Conservation (phyloP, 1,140 invertebrate genomes). For the Drosophila tristis region DNA sequence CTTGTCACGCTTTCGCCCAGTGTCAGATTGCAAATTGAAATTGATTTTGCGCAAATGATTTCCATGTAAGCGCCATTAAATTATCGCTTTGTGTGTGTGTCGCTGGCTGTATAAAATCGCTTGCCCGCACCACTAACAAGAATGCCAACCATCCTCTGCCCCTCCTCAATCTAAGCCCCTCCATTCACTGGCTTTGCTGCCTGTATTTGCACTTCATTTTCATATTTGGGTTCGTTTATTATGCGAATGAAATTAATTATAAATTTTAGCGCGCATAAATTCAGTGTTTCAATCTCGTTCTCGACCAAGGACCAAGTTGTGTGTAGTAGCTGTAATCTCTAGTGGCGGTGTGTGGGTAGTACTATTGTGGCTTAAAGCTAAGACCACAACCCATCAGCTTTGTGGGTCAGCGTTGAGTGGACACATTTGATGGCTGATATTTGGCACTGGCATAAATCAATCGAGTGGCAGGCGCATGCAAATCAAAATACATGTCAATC, state of each 20-base stretch:
- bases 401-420: conserved; percentile 45
- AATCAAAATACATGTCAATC: conserved; percentile 38
- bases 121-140: conserved; percentile 14
- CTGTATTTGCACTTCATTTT: conserved; percentile 74
- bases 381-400: conserved; percentile 16
- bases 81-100: conserved; percentile 10
- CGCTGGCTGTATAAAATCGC: conserved; percentile 14
- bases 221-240: conserved; percentile 81
- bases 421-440: conserved; percentile 48
- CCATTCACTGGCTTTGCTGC: conserved; percentile 15
- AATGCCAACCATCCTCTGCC: background rate
- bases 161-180: conserved; percentile 1
- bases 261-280: conserved; percentile 67
- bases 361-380: conserved; percentile 1
- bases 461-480: conserved; percentile 38
- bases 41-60: conserved; percentile 77
- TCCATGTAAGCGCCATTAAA: conserved; percentile 62
- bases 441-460: conserved; percentile 46
- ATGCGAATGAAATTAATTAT: conserved; percentile 79
- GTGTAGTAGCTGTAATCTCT: background rate
- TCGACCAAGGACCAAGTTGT: conserved; percentile 4
- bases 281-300: conserved; percentile 52
- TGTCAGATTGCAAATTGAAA: conserved; percentile 60
- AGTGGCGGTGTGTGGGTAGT: background rate
- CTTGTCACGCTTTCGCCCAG: conserved; percentile 12